Conservation (phyloP, 2,888 invertebrate species). For the Hemithea aestivaria region DNA sequence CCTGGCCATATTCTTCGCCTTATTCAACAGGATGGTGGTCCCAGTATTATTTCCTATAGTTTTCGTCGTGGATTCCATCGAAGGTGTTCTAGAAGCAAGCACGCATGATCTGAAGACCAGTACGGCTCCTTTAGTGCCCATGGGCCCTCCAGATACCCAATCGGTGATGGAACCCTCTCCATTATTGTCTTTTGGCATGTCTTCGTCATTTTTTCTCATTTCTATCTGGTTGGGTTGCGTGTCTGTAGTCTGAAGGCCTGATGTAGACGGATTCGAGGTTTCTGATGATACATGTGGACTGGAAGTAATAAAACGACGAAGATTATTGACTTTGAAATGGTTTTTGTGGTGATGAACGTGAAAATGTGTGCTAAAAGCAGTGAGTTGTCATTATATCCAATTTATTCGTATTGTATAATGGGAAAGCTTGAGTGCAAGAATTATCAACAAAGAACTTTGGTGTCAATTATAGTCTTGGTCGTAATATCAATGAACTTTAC, state of each 20-base stretch:
- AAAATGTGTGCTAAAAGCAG: no score
- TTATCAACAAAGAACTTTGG: no score
- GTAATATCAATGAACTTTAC: no score
- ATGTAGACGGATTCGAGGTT: constrained; percentile 67
- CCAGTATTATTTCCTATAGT: constrained; percentile 65
- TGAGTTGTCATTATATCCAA: no score
- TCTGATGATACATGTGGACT: constrained; percentile 76
- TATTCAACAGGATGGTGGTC: constrained; percentile 62
- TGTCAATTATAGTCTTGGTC: no score
- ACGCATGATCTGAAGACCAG: constrained; percentile 84
- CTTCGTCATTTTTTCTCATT: constrained; percentile 69
- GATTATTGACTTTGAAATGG: no score
- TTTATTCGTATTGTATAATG: no score
- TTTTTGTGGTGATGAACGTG: no score
- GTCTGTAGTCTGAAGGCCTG: constrained; percentile 54
- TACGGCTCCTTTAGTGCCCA: constrained; percentile 82
- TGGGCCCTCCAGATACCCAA: constrained; percentile 79
- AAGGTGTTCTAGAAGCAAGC: constrained; percentile 69
- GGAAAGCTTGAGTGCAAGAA: no score
- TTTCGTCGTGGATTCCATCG: constrained; percentile 68
- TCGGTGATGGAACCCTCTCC: constrained; percentile 59
- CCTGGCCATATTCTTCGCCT: constrained; percentile 70
- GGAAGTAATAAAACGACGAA: constrained; percentile 32
- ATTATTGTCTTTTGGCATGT: constrained; percentile 40
- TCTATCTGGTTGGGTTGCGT: constrained; percentile 28